Percentiles rank a stretch among this genome's conserved stretches.
phyloP scores from a whole-genome alignment of 2,113 vertebrate species.

The Cyphomyrus plagiostoma region DNA sequence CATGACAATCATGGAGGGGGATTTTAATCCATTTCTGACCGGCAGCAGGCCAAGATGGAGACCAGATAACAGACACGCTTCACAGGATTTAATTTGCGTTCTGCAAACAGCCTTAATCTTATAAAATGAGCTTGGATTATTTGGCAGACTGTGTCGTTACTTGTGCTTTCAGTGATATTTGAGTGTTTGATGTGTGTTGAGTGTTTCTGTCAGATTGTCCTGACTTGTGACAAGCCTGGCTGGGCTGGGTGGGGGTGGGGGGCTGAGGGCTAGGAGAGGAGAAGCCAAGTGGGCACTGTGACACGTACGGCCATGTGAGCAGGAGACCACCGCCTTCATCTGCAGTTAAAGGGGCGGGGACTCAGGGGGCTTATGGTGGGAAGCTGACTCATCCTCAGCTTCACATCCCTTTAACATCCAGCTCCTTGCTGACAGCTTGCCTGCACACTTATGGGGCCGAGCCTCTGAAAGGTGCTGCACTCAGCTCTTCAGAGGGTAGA shows the following conservation, averaged over 20 bases:
- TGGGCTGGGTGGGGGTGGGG: background rate
- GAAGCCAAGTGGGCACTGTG: background rate
- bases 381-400: background rate
- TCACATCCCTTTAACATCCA: background rate
- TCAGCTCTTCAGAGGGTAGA: background rate
- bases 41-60: background rate
- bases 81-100: background rate
- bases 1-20: background rate
- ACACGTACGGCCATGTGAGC: background rate
- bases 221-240: background rate
- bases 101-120: background rate
- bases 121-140: background rate
- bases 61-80: background rate
- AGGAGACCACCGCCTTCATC: background rate
- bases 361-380: background rate
- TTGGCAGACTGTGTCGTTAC: background rate
- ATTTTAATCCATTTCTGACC: background rate
- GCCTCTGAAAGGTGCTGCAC: background rate
- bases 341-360: background rate
- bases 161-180: background rate
- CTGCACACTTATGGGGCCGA: background rate
- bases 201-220: background rate
- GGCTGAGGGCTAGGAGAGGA: background rate
- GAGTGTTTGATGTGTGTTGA: background rate
- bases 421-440: background rate